Conservation (phyloP, 2,113 vertebrate genomes). For the Pitta sordida region DNA sequence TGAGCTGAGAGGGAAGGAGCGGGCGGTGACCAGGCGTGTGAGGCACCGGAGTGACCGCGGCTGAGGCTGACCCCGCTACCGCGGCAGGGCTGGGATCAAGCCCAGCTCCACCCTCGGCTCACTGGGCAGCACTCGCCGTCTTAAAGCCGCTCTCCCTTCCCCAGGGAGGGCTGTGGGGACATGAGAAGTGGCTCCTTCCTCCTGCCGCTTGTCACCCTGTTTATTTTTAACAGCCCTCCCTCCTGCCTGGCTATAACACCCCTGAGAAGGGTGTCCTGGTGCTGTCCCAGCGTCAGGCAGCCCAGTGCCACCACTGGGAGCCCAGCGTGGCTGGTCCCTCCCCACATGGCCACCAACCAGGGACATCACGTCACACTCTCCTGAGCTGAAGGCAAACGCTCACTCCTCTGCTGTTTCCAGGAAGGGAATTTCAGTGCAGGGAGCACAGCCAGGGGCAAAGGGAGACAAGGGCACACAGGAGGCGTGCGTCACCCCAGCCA, state of each 20-base stretch:
- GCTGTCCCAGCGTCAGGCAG: background rate
- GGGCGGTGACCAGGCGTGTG: background rate
- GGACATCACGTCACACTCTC: background rate
- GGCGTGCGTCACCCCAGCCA: background rate
- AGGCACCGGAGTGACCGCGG: background rate
- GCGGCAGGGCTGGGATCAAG: rapidly evolving
- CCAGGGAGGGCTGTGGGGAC: background rate
- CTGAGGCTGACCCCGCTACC: background rate
- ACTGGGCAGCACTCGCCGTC: background rate
- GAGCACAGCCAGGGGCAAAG: background rate
- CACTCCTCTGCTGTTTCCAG: background rate
- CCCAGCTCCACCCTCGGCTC: rapidly evolving
- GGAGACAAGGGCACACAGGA: background rate
- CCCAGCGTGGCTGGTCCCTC: background rate
- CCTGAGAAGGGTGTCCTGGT: background rate
- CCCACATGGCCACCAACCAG: background rate
- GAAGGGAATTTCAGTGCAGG: background rate
- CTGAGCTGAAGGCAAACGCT: background rate
- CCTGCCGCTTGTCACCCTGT: constrained; percentile 40
- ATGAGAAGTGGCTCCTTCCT: constrained; percentile 34
- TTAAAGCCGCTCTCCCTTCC: background rate
- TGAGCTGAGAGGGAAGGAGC: background rate
- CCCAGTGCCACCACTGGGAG: background rate
- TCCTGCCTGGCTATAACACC: background rate
- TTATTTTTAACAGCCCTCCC: constrained; percentile 51